Evolutionary conservation across 2,888 invertebrate genomes (phyloP).

Genomic region (Ophonus ardosiacus): DNA sequence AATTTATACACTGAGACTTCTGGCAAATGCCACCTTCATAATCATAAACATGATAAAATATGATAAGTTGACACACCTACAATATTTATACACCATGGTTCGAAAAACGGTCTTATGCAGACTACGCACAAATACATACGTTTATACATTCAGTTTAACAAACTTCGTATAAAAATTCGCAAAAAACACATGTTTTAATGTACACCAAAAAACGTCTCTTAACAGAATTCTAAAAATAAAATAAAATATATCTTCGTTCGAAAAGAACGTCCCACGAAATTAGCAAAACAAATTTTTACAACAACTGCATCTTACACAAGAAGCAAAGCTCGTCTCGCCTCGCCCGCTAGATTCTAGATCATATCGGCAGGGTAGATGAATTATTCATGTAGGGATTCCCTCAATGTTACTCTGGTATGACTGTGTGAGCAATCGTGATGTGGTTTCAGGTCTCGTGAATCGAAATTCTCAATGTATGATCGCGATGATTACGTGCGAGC

Average conservation of each 20-base stretch:
- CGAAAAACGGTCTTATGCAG: too few species aligned
- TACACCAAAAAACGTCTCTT: neutral
- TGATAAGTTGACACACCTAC: too few species aligned
- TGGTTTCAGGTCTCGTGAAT: slow-evolving; percentile 3
- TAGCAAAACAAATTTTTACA: neutral
- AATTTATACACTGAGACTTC: too few species aligned
- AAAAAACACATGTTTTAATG: too few species aligned
- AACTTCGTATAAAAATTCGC: too few species aligned
- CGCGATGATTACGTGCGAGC: slow-evolving; percentile 3
- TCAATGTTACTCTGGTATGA: slow-evolving; percentile 25
- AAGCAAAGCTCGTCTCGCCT: too few species aligned
- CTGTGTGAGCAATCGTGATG: slow-evolving; percentile 25
- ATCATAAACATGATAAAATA: too few species aligned
- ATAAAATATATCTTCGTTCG: neutral
- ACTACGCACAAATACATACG: too few species aligned
- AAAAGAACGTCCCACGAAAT: neutral
- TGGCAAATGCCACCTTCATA: too few species aligned
- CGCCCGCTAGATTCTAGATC: slow-evolving; percentile 29
- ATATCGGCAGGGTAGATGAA: slow-evolving; percentile 13
- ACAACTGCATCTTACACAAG: neutral
- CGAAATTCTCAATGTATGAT: slow-evolving; percentile 32
- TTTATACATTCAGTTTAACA: too few species aligned
- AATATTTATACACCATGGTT: too few species aligned
- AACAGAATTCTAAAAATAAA: neutral
- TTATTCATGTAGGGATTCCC: slow-evolving; percentile 47